Percentiles rank a stretch among this genome's conserved stretches.
phyloP scores from a whole-genome alignment of 2,797 vertebrate species.

The Artibeus jamaicensis region DNA sequence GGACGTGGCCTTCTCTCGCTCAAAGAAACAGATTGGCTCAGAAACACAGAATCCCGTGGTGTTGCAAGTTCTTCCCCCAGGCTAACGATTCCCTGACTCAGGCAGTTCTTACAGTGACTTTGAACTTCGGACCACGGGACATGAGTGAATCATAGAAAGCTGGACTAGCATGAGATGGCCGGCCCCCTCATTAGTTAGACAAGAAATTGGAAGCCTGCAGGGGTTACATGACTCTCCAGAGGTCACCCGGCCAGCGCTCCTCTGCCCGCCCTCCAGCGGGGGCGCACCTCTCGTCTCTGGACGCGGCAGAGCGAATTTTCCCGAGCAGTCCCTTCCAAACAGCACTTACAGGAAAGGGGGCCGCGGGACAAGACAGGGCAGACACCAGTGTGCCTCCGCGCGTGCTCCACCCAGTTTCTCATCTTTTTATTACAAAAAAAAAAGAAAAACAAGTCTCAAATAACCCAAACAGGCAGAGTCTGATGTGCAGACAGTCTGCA shows the following conservation, averaged over 20 bases:
- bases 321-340: constrained; percentile 70
- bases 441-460: constrained; percentile 73
- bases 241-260: not conserved
- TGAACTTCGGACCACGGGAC: not conserved
- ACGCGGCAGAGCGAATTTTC: constrained; percentile 29
- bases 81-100: not conserved
- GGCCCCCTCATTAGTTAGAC: not conserved
- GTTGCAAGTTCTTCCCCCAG: not conserved
- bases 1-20: not conserved
- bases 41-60: not conserved
- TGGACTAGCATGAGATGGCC: too few relatives aligned
- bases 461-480: constrained; percentile 82
- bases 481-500: constrained; percentile 85
- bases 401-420: constrained; percentile 83
- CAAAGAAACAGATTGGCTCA: not conserved
- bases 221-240: not conserved
- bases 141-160: not conserved
- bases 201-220: not conserved
- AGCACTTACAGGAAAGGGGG: constrained; percentile 58
- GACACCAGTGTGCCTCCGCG: constrained; percentile 78
- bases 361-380: constrained; percentile 84
- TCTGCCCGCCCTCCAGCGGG: constrained; percentile 8
- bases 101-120: not conserved
- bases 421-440: constrained; percentile 73
- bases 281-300: constrained; percentile 61